Evolutionary conservation across 2,888 invertebrate genomes (phyloP).

Genomic region (Galerucella pusilla): DNA sequence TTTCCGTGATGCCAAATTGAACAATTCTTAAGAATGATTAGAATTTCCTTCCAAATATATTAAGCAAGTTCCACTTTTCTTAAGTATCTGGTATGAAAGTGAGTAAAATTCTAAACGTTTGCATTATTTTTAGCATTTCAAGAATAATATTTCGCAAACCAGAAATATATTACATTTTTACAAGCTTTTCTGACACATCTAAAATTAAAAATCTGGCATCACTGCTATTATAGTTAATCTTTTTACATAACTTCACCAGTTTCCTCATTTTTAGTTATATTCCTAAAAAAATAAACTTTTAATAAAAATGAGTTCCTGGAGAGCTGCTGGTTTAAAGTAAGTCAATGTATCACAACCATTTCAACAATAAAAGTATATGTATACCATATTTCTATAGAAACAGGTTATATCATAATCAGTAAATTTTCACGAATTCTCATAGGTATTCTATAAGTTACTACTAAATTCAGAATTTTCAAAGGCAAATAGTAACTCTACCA

Average conservation of each 20-base stretch:
- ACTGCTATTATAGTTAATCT: conserved; percentile 1
- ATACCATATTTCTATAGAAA: conserved; percentile 3
- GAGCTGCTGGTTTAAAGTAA: conserved; percentile 87
- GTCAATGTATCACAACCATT: conserved; percentile 52
- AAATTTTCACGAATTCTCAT: too few relatives aligned
- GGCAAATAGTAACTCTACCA: neutral
- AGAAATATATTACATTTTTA: too few relatives aligned
- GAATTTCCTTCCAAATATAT: too few relatives aligned
- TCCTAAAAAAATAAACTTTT: conserved; percentile 33
- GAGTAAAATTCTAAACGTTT: too few relatives aligned
- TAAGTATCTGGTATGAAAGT: too few relatives aligned
- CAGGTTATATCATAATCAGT: neutral
- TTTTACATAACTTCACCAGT: conserved; percentile 24
- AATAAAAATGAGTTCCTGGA: conserved; percentile 82
- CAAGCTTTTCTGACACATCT: neutral
- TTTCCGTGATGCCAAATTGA: too few relatives aligned
- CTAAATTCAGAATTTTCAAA: neutral
- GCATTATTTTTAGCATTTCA: too few relatives aligned
- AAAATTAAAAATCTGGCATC: neutral
- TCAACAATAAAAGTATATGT: neutral
- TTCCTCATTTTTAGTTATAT: neutral
- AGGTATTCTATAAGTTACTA: too few relatives aligned
- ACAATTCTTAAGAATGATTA: too few relatives aligned
- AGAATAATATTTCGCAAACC: too few relatives aligned
- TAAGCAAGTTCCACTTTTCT: too few relatives aligned